Evolutionary conservation across 2,888 invertebrate genomes (phyloP), one percentile per base, ranked within the genome.

Genomic region (Oscheius myriophilus): DNA sequence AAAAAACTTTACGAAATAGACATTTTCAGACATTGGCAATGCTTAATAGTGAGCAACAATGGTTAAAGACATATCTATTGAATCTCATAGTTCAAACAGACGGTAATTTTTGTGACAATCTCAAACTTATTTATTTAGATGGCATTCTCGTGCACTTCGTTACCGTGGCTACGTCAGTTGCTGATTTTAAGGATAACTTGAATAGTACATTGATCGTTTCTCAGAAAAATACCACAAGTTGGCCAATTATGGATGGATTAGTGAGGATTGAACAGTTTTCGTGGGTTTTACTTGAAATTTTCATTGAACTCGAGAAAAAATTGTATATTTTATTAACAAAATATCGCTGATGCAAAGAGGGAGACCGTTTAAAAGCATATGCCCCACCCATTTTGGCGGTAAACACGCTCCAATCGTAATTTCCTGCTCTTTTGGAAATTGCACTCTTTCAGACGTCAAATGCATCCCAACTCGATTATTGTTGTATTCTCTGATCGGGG

Each of bases 401-500:
- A n/a, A n/a, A n/a, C n/a, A n/a, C n/a, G n/a, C n/a, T n/a, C n/a
- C n/a, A n/a, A n/a, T n/a, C n/a, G n/a, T n/a, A n/a, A n/a, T n/a
- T n/a, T n/a, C n/a, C n/a, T n/a, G n/a, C n/a, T n/a, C n/a, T n/a
- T n/a, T n/a, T n/a, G n/a, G n/a, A n/a, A n/a, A n/a, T n/a, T n/a
- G n/a, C n/a, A n/a, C 23, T 9, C 6, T 49, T 61, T 49, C 18
- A 61, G 49, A 18, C 61, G 61, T 9, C 6, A 61, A 49, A 72
- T 70, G 71, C 63, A 68, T 52, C 63, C 74, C 3, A 70, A 71
- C 41, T 46, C 49, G 0, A 59, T 74, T 2, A 65, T 70, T 2
- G 52, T 70, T 11, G 69, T 63, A 1, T 68, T 73, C 51, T 68
- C 73, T 1, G 70, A 70, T 42, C 53, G 66, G 18, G 52, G 68